Base-by-base conservation (phyloP, 2,888 invertebrate genomes). In the Scaptomyza cyrtandrae region DNA sequence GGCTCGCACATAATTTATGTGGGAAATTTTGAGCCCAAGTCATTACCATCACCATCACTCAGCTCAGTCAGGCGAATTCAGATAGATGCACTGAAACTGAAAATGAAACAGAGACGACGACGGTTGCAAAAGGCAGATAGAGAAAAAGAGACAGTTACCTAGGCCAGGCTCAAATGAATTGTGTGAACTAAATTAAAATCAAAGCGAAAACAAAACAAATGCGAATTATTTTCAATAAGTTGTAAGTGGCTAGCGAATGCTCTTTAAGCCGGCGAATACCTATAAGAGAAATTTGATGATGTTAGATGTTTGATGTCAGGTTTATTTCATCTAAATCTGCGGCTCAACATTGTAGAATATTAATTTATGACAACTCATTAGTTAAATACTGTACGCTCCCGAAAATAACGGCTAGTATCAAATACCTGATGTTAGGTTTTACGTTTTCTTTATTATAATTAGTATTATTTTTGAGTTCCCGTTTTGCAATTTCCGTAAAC, bases 1-100 rank as follows among this genome's bases (percentile, higher is more conserved):
- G 90, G 78, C 88, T 90, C 90, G 82, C 87, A 85, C 90, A 86
- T 90, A 89, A 90, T 88, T 89, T 84, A 90, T 90, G 90, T 90
- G 90, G 73, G 90, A 90, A 41, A 85, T 71, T 80, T 62, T 73
- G 66, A 68, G 73, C 81, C 81, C 24, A 72, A 86, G 84, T 80
- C 87, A 84, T 84, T 86, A 84, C 82, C 80, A 78, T 66, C 72
- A 75, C 84, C 78, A 72, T 84, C 84, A 80, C 65, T 78, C 80
- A 84, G 73, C 74, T 67, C 74, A 80, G 65, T 66, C 72, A 69
- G 68, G 65, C 85, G 41, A 68, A 75, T 54, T 67, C 66, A 60
- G 54, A 46, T 59, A 57, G 54, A 44, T 59, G 59, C 61, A 59
- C 35, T 7, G 29, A 56, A 58, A 74, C 56, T 54, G 37, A 65